Evolutionary conservation across 2,888 invertebrate species (phyloP).

Genomic region (Drosophila atripex): DNA sequence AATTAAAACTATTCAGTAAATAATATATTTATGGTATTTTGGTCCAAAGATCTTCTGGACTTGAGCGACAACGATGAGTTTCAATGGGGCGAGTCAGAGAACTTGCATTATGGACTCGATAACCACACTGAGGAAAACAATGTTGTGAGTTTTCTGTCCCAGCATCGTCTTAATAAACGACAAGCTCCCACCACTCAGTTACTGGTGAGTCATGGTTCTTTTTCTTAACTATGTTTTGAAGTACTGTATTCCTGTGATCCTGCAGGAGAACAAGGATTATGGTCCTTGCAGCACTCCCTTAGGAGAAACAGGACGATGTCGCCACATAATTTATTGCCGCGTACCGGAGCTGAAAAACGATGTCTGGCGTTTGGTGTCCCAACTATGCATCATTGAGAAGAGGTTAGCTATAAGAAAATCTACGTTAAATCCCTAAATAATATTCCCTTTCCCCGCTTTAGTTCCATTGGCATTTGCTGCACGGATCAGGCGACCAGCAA

Average conservation of each 20-base stretch:
- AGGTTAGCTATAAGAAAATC: slow-evolving; percentile 38
- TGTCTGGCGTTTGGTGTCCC: slow-evolving; percentile 87
- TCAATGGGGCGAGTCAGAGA: slow-evolving; percentile 73
- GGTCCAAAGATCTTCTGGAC: slow-evolving; percentile 72
- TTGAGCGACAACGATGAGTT: slow-evolving; percentile 75
- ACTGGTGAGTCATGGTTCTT: slow-evolving; percentile 55
- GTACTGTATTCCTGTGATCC: background rate
- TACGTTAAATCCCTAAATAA: too few relatives aligned
- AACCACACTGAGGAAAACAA: slow-evolving; percentile 35
- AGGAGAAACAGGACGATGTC: slow-evolving; percentile 88
- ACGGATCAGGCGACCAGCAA: slow-evolving; percentile 84
- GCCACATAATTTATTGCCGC: slow-evolving; percentile 86
- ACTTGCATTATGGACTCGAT: slow-evolving; percentile 49
- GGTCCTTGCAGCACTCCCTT: slow-evolving; percentile 86
- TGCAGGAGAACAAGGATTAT: slow-evolving; percentile 86
- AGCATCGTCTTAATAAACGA: slow-evolving; percentile 70
- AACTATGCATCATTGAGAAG: slow-evolving; percentile 89
- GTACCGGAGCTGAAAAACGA: slow-evolving; percentile 86
- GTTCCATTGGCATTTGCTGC: slow-evolving; percentile 90
- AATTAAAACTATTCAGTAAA: background rate
- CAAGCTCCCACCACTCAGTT: slow-evolving; percentile 60
- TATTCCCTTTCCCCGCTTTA: slow-evolving; percentile 39
- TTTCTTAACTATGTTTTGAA: slow-evolving; percentile 81
- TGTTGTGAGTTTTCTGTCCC: slow-evolving; percentile 45
- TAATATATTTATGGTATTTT: slow-evolving; percentile 23